Evolutionary conservation across 2,113 vertebrate species (phyloP).

Genomic region (Laticauda colubrina): DNA sequence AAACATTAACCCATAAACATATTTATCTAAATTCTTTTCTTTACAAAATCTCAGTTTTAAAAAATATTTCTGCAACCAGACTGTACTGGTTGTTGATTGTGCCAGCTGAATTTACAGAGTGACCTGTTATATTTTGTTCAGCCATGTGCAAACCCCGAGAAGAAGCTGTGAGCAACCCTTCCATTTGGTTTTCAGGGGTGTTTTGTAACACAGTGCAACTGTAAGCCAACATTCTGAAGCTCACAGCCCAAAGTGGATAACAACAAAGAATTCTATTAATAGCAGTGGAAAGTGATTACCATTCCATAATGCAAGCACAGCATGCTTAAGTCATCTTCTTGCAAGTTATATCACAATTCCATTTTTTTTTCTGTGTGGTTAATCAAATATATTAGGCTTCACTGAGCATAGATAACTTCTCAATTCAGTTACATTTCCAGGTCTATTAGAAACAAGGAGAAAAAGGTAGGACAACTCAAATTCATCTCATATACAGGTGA

Average conservation of each 20-base stretch:
- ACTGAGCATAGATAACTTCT: slow-evolving; percentile 19
- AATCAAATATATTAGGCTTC: slow-evolving; percentile 47
- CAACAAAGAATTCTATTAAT: slow-evolving; percentile 27
- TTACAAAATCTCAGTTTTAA: slow-evolving; percentile 65
- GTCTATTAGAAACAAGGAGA: slow-evolving; percentile 47
- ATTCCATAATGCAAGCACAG: slow-evolving; percentile 66
- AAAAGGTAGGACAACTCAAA: slow-evolving; percentile 40
- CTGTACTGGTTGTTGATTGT: slow-evolving; percentile 58
- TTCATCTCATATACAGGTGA: background rate
- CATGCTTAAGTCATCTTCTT: slow-evolving; percentile 57
- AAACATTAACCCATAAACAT: slow-evolving; percentile 56
- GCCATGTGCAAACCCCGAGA: slow-evolving; percentile 44
- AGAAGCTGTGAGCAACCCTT: slow-evolving; percentile 49
- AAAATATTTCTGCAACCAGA: slow-evolving; percentile 65
- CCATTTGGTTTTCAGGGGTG: slow-evolving; percentile 37
- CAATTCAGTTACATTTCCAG: slow-evolving; percentile 3
- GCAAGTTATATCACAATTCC: slow-evolving; percentile 54
- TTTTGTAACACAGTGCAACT: slow-evolving; percentile 42
- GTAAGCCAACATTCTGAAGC: slow-evolving; percentile 39
- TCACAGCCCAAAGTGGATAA: slow-evolving; percentile 12
- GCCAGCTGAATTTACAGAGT: slow-evolving; percentile 70
- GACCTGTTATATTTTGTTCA: slow-evolving; percentile 61
- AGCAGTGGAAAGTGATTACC: slow-evolving; percentile 48
- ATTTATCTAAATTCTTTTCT: slow-evolving; percentile 50
- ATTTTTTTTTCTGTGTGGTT: slow-evolving; percentile 31